Conservation (phyloP, 2,797 vertebrate genomes). For the Emys orbicularis region DNA sequence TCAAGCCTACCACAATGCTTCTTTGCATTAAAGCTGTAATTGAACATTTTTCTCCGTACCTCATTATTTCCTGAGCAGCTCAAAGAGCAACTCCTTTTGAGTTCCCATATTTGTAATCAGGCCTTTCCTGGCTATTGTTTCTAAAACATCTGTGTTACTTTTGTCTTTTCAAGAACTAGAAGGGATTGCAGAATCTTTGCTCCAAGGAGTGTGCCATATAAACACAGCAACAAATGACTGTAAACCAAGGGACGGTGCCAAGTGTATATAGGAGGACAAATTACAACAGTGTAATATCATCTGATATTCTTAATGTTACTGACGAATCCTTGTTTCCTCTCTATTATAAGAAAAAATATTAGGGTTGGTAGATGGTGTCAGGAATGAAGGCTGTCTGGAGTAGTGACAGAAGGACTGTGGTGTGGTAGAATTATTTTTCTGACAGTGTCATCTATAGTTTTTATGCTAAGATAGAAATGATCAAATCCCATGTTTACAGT, state of each 20-base stretch:
- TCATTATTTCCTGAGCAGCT: neutral
- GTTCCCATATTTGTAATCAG: neutral
- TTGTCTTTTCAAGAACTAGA: neutral
- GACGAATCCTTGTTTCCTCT: neutral
- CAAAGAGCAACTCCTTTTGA: neutral
- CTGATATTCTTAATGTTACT: neutral
- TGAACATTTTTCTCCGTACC: neutral
- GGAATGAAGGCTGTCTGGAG: neutral
- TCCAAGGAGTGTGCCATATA: neutral
- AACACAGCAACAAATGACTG: neutral
- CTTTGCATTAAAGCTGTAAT: neutral
- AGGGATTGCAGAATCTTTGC: neutral
- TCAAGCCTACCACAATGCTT: neutral
- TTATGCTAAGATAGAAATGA: neutral
- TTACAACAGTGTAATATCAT: neutral
- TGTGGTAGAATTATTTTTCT: neutral
- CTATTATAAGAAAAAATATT: neutral
- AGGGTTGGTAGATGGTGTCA: neutral
- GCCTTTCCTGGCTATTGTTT: neutral
- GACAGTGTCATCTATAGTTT: too few relatives aligned
- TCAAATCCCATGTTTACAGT: neutral
- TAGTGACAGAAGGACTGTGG: neutral
- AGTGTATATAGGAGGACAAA: neutral
- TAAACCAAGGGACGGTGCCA: neutral
- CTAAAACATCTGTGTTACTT: neutral